Base-by-base conservation (phyloP, 2,888 invertebrate species). In the Arrhopalites spinosus region DNA sequence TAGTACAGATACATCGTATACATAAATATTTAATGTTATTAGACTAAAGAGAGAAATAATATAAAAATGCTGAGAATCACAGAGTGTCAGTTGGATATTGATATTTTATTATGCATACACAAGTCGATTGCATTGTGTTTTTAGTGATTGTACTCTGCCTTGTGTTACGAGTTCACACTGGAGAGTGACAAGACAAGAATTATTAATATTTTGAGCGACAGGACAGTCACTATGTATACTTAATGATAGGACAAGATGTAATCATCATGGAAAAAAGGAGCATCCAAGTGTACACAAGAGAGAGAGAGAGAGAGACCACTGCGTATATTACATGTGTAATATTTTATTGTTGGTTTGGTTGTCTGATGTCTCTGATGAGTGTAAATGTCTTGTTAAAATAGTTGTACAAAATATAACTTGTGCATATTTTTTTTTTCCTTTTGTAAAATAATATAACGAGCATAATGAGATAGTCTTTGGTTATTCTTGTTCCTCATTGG, bases 131-230 rank as follows among this genome's bases (percentile, higher is more conserved):
- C 36, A 66, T 66, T 43, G 66, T 66, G 66, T 66, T 45, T 43
- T 66, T 66, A 66, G 66, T 66, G 66, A 66, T 66, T 66, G 66
- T 66, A 20, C n/a, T 64, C n/a, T 64, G 64, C 17, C 23, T 43
- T 66, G 66, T n/a, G 72, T 72, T 70, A 27, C 50, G 70, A 70
- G 70, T 75, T 70, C 74, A 78, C 75, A 78, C 77, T 75, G 79
- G 69, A 74, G 75, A 78, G 77, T 79, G 79, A 79, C 79, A 78
- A 74, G 80, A 78, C 77, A 79, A 77, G 77, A 81, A 78, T 78
- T 76, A 75, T 75, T 75, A 78, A 78, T 77, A 76, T 78, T n/a
- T 74, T 76, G 73, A 74, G 68, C 67, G 78, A 72, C 63, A 71
- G 71, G 71, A 71, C 71, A 71, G 71, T 50, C 50, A 61, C 61